phyloP scores from a whole-genome alignment of 2,888 invertebrate species.

The Dastarcus helophoroides region DNA sequence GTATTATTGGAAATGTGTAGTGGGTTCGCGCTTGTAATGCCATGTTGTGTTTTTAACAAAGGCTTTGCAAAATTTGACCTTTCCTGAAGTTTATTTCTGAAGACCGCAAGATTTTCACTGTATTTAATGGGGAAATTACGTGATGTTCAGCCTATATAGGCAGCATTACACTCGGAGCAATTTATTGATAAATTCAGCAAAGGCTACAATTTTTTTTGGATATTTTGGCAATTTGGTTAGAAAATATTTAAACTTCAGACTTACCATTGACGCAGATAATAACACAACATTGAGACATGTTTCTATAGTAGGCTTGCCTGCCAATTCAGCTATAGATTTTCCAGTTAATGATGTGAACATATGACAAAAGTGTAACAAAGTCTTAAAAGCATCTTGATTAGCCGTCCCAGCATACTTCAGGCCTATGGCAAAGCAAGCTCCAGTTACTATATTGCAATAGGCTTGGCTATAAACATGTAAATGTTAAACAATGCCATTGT shows the following conservation, averaged over 20 bases:
- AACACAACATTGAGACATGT: constrained; percentile 76
- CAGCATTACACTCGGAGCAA: no score
- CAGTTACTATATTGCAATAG: constrained; percentile 91
- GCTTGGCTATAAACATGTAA: constrained; percentile 60
- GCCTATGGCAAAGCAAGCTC: constrained; percentile 88
- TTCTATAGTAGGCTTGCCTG: constrained; percentile 83
- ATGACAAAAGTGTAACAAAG: constrained; percentile 61
- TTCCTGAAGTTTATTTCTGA: no score
- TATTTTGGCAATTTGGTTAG: constrained; percentile 5
- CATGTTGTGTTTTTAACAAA: no score
- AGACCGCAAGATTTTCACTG: no score
- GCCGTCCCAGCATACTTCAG: constrained; percentile 90
- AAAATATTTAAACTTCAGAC: constrained; percentile 14
- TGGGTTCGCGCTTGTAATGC: no score
- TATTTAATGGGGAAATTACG: no score
- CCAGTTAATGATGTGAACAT: constrained; percentile 56
- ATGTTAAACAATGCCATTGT: constrained; percentile 1
- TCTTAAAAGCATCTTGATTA: constrained; percentile 66
- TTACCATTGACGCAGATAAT: constrained; percentile 68
- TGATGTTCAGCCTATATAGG: no score
- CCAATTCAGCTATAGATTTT: constrained; percentile 70
- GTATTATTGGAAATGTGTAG: no score
- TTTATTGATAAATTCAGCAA: no score
- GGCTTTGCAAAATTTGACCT: no score
- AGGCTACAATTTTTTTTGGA: neutral